These are phyloP conservation scores for Notolepis coatsorum DNA, from an alignment of 2,797 vertebrate genomes.

Conservation along the genomic window DNA sequence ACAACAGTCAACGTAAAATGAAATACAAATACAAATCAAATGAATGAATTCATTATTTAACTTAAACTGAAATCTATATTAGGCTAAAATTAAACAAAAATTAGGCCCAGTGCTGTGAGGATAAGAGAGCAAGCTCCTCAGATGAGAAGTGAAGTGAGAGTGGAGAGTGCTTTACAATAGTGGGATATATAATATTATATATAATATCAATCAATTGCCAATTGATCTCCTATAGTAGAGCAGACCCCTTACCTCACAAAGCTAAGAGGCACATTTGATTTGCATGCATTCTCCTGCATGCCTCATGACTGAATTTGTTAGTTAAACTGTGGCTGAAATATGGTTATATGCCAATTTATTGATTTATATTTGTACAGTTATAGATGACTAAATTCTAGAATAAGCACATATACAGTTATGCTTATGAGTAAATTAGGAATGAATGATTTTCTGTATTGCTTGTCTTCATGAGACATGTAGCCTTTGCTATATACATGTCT, in stretches of 20 bases:
- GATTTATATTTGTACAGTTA: neutral
- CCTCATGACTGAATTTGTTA: neutral
- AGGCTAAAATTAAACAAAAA: conserved; percentile 58
- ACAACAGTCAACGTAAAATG: neutral
- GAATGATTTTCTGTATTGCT: too few species aligned
- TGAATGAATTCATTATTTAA: conserved; percentile 29
- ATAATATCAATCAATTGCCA: conserved; percentile 33
- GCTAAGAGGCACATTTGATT: conserved; percentile 20
- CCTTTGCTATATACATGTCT: too few species aligned
- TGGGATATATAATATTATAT: conserved; percentile 1
- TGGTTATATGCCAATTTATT: neutral
- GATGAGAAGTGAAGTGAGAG: conserved; percentile 26
- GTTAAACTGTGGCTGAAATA: neutral
- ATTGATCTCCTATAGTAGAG: neutral
- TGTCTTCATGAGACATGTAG: too few species aligned
- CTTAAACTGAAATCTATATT: conserved; percentile 40
- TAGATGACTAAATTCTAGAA: too few species aligned
- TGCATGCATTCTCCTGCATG: conserved; percentile 24
- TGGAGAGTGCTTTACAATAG: conserved; percentile 9
- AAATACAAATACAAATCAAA: conserved; percentile 21
- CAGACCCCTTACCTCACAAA: conserved; percentile 19
- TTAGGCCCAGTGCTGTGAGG: conserved; percentile 42
- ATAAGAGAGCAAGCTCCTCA: conserved; percentile 43
- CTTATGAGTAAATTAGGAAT: too few species aligned
- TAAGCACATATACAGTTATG: too few species aligned